Evolutionary conservation across 2,113 vertebrate species (phyloP).

Genomic region (Cichladusa arquata): DNA sequence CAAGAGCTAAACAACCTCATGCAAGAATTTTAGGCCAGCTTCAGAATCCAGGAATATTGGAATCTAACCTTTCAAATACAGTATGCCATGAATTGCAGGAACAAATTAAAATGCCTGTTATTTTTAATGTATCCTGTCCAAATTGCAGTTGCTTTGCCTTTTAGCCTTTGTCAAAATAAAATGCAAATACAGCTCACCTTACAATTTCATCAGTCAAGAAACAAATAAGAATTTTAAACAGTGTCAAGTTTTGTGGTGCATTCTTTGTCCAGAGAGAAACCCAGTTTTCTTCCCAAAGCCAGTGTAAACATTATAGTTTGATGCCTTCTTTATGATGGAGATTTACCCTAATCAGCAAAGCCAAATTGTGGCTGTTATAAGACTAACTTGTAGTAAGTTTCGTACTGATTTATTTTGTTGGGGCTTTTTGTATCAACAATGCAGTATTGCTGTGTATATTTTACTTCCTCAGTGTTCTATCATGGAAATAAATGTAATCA

Average conservation of each 20-base stretch:
- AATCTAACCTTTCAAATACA: background rate
- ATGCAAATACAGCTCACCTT: background rate
- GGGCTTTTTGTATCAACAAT: background rate
- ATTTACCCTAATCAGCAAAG: background rate
- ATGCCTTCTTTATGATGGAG: background rate
- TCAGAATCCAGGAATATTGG: background rate
- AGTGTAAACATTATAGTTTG: background rate
- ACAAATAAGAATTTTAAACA: background rate
- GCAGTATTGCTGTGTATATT: background rate
- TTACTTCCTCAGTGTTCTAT: background rate
- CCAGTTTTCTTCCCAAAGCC: background rate
- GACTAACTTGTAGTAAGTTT: background rate
- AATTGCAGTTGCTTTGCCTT: background rate
- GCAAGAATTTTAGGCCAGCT: background rate
- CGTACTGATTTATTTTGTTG: background rate
- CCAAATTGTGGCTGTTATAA: background rate
- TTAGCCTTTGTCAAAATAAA: background rate
- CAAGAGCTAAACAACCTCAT: background rate
- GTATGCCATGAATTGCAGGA: background rate
- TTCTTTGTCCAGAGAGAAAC: background rate
- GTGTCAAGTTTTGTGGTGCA: background rate
- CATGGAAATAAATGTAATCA: background rate
- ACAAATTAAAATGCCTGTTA: background rate
- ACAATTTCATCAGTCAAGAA: background rate
- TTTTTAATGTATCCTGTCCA: background rate